Percentiles rank a stretch among this genome's conserved stretches.
phyloP scores from a whole-genome alignment of 2,113 vertebrate genomes.

The Centropus bengalensis region DNA sequence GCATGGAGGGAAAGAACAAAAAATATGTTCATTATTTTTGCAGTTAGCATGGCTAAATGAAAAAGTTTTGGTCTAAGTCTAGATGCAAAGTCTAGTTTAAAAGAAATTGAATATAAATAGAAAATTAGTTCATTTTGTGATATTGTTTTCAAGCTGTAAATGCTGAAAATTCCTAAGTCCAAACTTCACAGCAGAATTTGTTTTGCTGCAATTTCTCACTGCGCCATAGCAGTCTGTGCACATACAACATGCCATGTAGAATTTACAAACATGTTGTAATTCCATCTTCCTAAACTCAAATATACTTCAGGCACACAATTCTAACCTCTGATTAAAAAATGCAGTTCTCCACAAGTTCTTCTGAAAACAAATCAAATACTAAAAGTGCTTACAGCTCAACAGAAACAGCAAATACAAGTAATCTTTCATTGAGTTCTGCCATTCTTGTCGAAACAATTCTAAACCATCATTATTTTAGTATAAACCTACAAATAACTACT shows the following conservation, averaged over 20 bases:
- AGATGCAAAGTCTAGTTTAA: not conserved
- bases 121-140: not conserved
- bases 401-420: not conserved
- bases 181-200: not conserved
- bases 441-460: not conserved
- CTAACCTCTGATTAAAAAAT: not conserved
- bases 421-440: not conserved
- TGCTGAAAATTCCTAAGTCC: not conserved
- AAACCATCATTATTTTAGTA: not conserved
- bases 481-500: not conserved
- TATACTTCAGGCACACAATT: not conserved
- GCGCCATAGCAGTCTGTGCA: not conserved
- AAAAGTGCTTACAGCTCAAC: not conserved
- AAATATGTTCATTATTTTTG: not conserved
- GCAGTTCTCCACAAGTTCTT: not conserved
- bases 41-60: not conserved
- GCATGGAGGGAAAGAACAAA: not conserved
- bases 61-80: not conserved
- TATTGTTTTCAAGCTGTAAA: not conserved
- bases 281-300: not conserved
- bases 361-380: not conserved
- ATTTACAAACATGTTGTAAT: not conserved
- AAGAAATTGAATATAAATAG: not conserved
- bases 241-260: not conserved
- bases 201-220: not conserved